Evolutionary conservation across 2,797 vertebrate genomes (phyloP).

Genomic region (Strix occidentalis): DNA sequence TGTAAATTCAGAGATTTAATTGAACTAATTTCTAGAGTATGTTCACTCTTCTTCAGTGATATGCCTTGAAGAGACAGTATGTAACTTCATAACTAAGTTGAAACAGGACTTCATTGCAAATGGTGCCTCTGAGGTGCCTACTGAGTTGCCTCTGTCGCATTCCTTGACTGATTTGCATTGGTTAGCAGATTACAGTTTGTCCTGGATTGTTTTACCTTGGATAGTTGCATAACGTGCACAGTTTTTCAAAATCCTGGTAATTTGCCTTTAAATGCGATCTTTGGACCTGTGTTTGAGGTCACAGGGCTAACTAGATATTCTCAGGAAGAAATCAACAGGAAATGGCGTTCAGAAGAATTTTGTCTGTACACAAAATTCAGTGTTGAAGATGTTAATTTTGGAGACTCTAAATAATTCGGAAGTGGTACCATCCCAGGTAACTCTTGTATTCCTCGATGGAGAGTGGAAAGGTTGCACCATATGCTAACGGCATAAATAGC

Average conservation of each 20-base stretch:
- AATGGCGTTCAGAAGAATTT: neutral
- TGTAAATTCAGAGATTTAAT: slow-evolving; percentile 4
- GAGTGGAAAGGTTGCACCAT: neutral
- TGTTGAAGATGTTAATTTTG: neutral
- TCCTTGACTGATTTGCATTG: neutral
- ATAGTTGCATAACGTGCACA: neutral
- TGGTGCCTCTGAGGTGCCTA: neutral
- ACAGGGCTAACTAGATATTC: neutral
- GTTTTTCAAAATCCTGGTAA: neutral
- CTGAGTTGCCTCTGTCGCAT: neutral
- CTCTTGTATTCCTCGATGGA: neutral
- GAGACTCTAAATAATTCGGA: neutral
- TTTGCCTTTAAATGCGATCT: neutral
- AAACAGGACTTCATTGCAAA: neutral
- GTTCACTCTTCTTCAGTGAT: neutral
- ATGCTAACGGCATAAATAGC: neutral
- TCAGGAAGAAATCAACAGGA: neutral
- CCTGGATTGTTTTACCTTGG: neutral
- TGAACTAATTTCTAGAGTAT: neutral
- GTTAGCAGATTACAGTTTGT: neutral
- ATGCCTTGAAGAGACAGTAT: neutral
- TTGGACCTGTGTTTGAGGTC: neutral
- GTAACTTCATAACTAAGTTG: neutral
- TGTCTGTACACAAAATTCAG: neutral
- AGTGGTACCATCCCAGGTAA: neutral